phyloP scores from a whole-genome alignment of 2,888 invertebrate species.

The Litoditis marina region DNA sequence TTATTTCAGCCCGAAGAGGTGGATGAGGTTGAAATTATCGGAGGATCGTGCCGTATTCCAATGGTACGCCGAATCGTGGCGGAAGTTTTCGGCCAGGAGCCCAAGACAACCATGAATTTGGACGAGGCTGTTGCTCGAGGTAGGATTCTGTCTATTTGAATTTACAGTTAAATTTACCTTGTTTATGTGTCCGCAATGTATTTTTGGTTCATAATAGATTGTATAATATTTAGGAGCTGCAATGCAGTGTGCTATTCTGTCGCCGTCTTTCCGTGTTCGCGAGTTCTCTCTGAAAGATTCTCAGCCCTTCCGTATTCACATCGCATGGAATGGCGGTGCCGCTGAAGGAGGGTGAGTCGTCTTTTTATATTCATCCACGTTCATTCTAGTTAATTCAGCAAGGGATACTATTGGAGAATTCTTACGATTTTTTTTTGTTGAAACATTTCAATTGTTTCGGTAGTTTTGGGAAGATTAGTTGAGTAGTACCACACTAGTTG shows the following conservation, averaged over 20 bases:
- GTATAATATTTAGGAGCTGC: conserved; percentile 37
- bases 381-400: too few relatives aligned
- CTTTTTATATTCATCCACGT: too few relatives aligned
- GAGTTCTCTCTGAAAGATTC: conserved; percentile 91
- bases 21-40: conserved; percentile 90
- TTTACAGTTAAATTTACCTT: too few relatives aligned
- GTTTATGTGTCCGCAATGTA: too few relatives aligned
- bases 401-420: too few relatives aligned
- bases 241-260: conserved; percentile 84
- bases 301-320: conserved; percentile 77
- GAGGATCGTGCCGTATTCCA: conserved; percentile 90
- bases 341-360: conserved; percentile 70
- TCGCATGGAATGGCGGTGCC: conserved; percentile 64
- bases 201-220: not conserved
- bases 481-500: too few relatives aligned
- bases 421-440: not conserved
- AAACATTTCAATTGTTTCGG: not conserved
- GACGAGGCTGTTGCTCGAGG: conserved; percentile 96
- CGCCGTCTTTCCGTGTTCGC: conserved; percentile 91
- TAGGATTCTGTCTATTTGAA: too few relatives aligned
- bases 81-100: conserved; percentile 75
- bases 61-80: conserved; percentile 84
- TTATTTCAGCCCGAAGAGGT: conserved; percentile 71
- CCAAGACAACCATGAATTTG: conserved; percentile 87
- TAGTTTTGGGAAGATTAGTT: too few relatives aligned